Percentiles rank a stretch among this genome's conserved stretches.
phyloP scores from a whole-genome alignment of 2,113 vertebrate genomes.

The Columba janthina region DNA sequence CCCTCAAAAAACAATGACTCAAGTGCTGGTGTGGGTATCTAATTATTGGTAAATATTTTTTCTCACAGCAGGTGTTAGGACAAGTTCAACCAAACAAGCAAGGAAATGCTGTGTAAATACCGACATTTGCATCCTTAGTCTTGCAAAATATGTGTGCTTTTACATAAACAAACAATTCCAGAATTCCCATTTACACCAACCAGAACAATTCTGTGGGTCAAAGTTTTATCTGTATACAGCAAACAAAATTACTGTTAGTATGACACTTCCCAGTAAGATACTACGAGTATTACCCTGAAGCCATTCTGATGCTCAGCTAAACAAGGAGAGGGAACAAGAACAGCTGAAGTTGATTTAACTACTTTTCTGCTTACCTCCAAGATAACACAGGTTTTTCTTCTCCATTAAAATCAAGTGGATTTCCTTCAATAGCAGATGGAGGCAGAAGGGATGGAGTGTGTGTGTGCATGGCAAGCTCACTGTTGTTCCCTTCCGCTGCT shows the following conservation, averaged over 20 bases:
- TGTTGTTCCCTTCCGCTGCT: background rate
- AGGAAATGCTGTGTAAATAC: background rate
- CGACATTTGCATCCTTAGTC: background rate
- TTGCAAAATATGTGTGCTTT: background rate
- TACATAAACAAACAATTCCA: background rate
- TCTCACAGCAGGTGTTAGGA: background rate
- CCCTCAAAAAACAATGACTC: background rate
- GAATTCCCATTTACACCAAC: background rate
- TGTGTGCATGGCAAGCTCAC: background rate
- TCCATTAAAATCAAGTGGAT: conserved; percentile 18
- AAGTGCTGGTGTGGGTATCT: background rate
- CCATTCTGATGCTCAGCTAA: background rate
- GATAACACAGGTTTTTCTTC: background rate
- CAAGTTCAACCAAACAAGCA: background rate
- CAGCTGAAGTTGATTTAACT: background rate
- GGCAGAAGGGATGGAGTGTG: background rate
- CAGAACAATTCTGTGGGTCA: background rate
- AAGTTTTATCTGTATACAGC: background rate
- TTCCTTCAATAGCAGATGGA: conserved; percentile 13
- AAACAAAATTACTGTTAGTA: background rate
- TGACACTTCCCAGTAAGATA: background rate
- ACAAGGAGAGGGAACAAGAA: background rate
- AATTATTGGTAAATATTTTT: background rate
- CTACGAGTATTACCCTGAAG: background rate
- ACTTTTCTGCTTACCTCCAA: conserved; percentile 32